Evolutionary conservation across 1,140 invertebrate species (phyloP).

Genomic region (Aculops lycopersici): DNA sequence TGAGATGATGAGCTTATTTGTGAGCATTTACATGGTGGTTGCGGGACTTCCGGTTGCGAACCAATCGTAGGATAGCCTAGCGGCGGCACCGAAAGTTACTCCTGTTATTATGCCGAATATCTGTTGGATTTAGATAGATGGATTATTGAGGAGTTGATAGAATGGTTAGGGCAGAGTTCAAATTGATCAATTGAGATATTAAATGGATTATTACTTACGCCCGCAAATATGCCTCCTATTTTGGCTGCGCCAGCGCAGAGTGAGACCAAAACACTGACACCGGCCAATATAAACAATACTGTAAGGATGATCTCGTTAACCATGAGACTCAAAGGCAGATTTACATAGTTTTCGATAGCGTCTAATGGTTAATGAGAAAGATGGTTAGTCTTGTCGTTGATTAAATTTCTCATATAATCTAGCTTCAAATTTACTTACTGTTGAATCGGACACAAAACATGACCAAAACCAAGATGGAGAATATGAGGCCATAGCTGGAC

Average conservation of each 20-base stretch:
- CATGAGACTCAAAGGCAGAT: neutral
- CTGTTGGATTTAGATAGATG: too few species aligned
- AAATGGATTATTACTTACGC: neutral
- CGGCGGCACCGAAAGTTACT: constrained; percentile 15
- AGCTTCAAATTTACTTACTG: neutral
- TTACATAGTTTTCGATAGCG: neutral
- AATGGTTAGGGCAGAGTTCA: too few species aligned
- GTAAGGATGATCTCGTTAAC: neutral
- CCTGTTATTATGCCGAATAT: constrained; percentile 19
- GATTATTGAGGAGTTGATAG: too few species aligned
- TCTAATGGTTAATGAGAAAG: neutral
- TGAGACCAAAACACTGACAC: neutral
- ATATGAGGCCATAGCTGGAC: neutral
- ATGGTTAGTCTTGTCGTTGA: too few species aligned
- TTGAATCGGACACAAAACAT: neutral
- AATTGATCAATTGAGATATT: neutral
- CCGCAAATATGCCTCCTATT: neutral
- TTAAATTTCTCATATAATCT: too few species aligned
- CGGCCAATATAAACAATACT: neutral
- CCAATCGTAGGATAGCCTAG: constrained; percentile 22
- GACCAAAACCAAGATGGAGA: neutral
- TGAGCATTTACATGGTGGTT: too few species aligned
- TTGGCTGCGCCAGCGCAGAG: neutral
- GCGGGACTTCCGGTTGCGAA: constrained; percentile 29
- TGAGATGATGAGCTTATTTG: too few species aligned